A percentile compares a stretch with the other conserved stretches of the same genome.
phyloP scores from a whole-genome alignment of 2,888 invertebrate genomes.

The Drosophila nr. fundita region DNA sequence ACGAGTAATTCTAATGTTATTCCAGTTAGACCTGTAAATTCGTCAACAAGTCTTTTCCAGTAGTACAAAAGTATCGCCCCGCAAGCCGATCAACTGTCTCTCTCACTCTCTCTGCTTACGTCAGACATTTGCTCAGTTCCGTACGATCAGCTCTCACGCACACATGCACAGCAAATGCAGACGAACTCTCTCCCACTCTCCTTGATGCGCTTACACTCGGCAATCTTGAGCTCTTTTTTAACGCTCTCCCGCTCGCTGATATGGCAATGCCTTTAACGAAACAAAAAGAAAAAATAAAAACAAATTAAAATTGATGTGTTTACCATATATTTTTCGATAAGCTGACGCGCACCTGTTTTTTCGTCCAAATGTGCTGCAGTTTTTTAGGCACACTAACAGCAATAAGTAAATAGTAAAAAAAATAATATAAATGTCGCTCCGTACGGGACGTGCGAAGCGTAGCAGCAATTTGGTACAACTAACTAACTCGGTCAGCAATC shows the following conservation, averaged over 20 bases:
- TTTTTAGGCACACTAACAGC: constrained; percentile 71
- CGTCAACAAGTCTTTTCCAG: constrained; percentile 16
- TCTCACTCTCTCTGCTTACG: constrained; percentile 55
- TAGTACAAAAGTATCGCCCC: constrained; percentile 15
- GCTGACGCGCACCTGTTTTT: constrained; percentile 14
- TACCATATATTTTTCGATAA: constrained; percentile 9
- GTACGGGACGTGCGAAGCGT: constrained; percentile 48
- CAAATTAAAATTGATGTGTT: constrained; percentile 8
- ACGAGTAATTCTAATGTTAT: neutral
- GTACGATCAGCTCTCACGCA: constrained; percentile 17
- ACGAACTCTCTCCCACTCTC: constrained; percentile 10
- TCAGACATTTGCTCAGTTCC: constrained; percentile 62
- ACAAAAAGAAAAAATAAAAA: constrained; percentile 10
- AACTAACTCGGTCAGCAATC: constrained; percentile 42
- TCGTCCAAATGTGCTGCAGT: constrained; percentile 64
- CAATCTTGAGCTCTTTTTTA: constrained; percentile 30
- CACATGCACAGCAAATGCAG: constrained; percentile 11
- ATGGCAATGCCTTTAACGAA: constrained; percentile 55
- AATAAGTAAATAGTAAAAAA: constrained; percentile 84
- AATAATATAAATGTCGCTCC: constrained; percentile 17
- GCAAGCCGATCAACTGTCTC: constrained; percentile 19
- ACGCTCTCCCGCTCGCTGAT: constrained; percentile 34
- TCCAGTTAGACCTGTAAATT: constrained; percentile 36
- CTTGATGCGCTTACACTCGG: constrained; percentile 7
- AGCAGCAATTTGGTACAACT: constrained; percentile 55